Evolutionary conservation across 2,113 vertebrate genomes (phyloP), one percentile per base, ranked within the genome.

Genomic region (Actinemys pallida): DNA sequence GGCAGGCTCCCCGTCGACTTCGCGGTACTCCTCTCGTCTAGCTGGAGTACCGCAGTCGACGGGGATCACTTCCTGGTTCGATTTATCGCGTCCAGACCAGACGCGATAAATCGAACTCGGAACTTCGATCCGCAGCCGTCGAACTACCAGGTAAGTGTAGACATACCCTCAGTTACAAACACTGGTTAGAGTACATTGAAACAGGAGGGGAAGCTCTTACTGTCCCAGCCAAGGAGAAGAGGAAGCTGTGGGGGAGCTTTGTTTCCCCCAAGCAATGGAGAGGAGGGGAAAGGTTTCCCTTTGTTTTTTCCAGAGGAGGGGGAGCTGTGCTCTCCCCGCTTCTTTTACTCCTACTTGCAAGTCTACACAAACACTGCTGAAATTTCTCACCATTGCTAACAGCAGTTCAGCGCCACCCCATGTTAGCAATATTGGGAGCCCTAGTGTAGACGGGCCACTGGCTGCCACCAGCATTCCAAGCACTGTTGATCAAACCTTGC

Each of bases 251-350:
- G 19, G 31, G 12, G 2, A 5, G 6, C 4, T 90, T 81, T 13
- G 2, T 0, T 80, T 16, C 47, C 49, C 31, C 29, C 6, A 45
- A 6, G 49, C 82, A 25, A 42, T 84, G n/a, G 14, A 10, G n/a
- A 83, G 3, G 52, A 0, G 54, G 0, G 39, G 25, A 24, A 39
- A 14, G 10, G 10, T 81, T n/a, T 22, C 13, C 35, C 16, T 80
- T 35, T 53, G 50, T 19, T 56, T 22, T 82, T 52, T 35, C 6
- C 6, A 8, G 35, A 83, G 19, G 35, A 19, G 5, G 4, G 35
- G 39, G 50, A 50, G 9, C 29, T 75, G 3, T 81, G 5, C 14
- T 90, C 13, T 83, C 85, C 31, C 6, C 2, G 0, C 35, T n/a
- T 19, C 62, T 69, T n/a, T 81, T 88, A 49, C 42, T 91, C 52